These are phyloP conservation scores for Philopedon plagiatum DNA, from an alignment of 2,888 invertebrate species.

Conservation along the genomic window DNA sequence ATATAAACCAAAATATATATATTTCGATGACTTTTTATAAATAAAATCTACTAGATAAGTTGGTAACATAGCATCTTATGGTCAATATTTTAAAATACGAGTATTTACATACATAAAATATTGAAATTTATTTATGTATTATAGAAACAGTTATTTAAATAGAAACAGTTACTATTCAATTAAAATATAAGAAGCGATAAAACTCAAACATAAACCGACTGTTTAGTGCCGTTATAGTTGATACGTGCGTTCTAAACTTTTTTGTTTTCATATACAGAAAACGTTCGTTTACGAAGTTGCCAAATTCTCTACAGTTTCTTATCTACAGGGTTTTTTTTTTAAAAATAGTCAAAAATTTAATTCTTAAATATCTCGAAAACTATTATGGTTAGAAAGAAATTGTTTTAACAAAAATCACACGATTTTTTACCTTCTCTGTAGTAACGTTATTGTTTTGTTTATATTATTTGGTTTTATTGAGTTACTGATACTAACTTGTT, in stretches of 20 bases:
- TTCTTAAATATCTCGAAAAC: too few species aligned
- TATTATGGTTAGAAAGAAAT: too few species aligned
- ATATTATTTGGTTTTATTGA: too few species aligned
- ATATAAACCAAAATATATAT: not conserved
- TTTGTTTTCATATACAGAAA: constrained; percentile 19
- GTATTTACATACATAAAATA: constrained; percentile 11
- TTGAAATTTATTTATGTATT: not conserved
- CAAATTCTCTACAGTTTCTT: not conserved
- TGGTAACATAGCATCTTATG: constrained; percentile 4
- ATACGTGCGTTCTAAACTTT: not conserved
- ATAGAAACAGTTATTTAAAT: not conserved
- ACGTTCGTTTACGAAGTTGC: not conserved
- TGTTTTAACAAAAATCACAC: too few species aligned
- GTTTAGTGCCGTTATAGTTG: not conserved
- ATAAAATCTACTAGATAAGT: not conserved
- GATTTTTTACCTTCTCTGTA: too few species aligned
- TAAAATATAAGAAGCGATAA: not conserved
- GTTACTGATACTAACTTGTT: too few species aligned
- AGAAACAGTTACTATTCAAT: not conserved
- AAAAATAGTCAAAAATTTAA: too few species aligned
- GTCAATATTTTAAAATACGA: not conserved
- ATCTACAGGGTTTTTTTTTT: too few species aligned
- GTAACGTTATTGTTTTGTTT: too few species aligned
- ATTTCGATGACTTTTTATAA: constrained; percentile 2
- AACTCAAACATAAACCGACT: not conserved